These are phyloP conservation scores for Alces alces DNA, from an alignment of 2,113 vertebrate genomes.

Conservation along the genomic window DNA sequence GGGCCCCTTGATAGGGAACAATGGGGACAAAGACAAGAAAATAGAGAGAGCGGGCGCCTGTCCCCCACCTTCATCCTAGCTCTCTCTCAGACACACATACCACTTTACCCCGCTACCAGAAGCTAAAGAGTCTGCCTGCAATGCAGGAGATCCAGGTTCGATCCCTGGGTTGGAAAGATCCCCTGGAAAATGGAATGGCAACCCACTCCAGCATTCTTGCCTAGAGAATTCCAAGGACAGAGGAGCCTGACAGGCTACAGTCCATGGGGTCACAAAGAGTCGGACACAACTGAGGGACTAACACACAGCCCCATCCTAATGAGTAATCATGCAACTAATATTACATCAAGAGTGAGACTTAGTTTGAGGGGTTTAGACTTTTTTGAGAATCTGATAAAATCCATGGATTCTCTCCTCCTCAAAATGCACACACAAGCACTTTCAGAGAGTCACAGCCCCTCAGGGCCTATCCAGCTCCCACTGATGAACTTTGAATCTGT, in stretches of 20 bases:
- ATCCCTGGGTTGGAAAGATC: background rate
- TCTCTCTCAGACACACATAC: background rate
- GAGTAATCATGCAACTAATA: background rate
- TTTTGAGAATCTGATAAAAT: background rate
- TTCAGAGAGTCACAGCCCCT: background rate
- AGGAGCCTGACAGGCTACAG: background rate
- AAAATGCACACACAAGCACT: fast-evolving
- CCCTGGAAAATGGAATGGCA: background rate
- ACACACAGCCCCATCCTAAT: background rate
- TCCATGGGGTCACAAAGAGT: background rate
- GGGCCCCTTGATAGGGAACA: fast-evolving
- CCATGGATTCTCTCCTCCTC: background rate
- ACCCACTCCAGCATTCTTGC: background rate
- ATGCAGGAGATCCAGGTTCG: background rate
- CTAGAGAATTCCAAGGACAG: background rate
- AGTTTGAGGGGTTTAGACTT: background rate
- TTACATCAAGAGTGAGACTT: background rate
- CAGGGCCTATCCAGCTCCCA: background rate
- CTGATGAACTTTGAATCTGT: background rate
- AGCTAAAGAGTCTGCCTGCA: background rate
- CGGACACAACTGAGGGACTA: background rate
- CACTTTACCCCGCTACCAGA: background rate
- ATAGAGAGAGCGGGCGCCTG: fast-evolving
- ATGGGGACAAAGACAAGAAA: background rate
- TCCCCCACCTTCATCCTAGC: background rate